Evolutionary conservation across 1,140 invertebrate genomes (phyloP), one percentile per base, ranked within the genome.

Genomic region (Eupristina koningsbergeri): DNA sequence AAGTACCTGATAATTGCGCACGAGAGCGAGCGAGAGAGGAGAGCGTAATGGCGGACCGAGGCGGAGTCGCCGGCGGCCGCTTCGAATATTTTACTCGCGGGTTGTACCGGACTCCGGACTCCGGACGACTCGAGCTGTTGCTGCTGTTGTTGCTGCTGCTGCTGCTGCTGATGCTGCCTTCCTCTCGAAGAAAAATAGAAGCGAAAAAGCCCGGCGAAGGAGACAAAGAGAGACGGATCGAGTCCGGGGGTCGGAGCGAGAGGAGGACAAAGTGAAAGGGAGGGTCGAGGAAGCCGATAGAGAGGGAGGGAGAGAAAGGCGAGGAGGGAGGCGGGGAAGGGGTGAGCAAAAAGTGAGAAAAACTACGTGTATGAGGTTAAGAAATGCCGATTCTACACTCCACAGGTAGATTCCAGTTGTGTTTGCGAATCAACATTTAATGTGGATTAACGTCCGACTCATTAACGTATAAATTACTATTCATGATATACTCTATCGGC

Each of bases 1-100:
- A 87, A 82, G 86, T 91, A 88, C 88, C 89, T 91, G 90, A 91
- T 90, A 90, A 91, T 91, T 88, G 89, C 87, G 86, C 86, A 86
- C 85, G 86, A 86, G 78, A 85, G 81, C 86, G 71, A 67, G 81
- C 76, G 61, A 67, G 53, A 75, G 53, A 81, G 45, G 29, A n/a
- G 50, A 71, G 67, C 84, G 86, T 86, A 84, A 88, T 87, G 87
- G 88, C 87, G 87, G 86, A 89, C 85, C 84, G 87, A 88, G 87
- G 88, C 87, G 87, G 88, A 87, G 87, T 86, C 86, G 71, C 36
- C 79, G 50, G 45, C 79, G 50, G 45, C 86, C 77, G 86, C 86
- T 86, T 87, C 86, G 86, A 88, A 89, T 88, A 89, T 89, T 89
- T 89, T 88, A 88, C 86, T 84, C 85, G 34, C 22, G 76, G 86